Base-by-base conservation (phyloP, 2,888 invertebrate genomes). In the Pammene fasciana region DNA sequence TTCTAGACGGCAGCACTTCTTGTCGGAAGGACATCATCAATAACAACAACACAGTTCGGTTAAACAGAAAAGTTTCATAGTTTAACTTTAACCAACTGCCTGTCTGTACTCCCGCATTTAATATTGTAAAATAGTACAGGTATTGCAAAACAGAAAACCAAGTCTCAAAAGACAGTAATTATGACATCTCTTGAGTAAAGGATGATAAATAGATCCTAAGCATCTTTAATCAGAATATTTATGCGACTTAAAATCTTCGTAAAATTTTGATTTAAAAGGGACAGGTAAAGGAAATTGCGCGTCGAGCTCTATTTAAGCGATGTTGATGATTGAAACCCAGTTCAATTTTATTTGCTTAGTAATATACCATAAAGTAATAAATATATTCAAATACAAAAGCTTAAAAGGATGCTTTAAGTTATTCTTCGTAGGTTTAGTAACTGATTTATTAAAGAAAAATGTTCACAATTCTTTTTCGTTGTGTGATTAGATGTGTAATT, bases 1-100 rank as follows among this genome's bases (percentile, higher is more conserved):
- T 45, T 45, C 7, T 7, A 45, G 45, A 6, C n/a, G n/a, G n/a
- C n/a, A n/a, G 38, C 9, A 8, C 5, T 46, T n/a, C 14, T 46
- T 7, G 46, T 8, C 46, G 46, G n/a, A 46, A 45, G n/a, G 8
- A 46, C 46, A 46, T 45, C 45, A 45, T n/a, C n/a, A 45, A n/a
- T n/a, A 36, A 36, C 7, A 38, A 14, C 46, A n/a, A 46, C 8
- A 14, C 8, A 14, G 46, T 46, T 14, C 46, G 46, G 14, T 14
- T 14, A 46, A 46, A 14, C 14, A 14, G 46, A 46, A 46, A 46
- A 46, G n/a, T 46, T 46, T 46, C n/a, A 46, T 46, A 46, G 46
- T 14, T 46, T 14, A 14, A 14, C 46, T 46, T 46, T 14, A 46
- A 14, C 46, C 8, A 14, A 14, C 14, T 14, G 14, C 8, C 8